Conservation (phyloP, 2,113 vertebrate genomes). For the Panthera leo region DNA sequence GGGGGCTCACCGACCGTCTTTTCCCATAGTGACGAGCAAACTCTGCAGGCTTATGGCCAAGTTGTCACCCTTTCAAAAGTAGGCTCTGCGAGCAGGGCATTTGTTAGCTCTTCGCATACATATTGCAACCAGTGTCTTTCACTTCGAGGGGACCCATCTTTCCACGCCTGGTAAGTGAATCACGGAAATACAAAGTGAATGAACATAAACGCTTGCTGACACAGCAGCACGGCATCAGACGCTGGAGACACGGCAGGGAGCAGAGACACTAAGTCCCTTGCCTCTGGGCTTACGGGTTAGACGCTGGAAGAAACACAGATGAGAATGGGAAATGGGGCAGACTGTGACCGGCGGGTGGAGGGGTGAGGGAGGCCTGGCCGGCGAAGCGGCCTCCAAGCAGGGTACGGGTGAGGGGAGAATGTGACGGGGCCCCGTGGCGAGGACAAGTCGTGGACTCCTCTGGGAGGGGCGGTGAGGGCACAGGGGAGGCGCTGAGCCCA, state of each 20-base stretch:
- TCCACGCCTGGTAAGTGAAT: not conserved
- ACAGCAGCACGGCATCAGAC: not conserved
- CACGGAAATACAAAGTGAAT: not conserved
- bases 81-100: not conserved
- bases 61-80: not conserved
- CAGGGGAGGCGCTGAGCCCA: accelerated
- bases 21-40: not conserved
- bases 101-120: not conserved
- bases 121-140: not conserved
- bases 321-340: accelerated
- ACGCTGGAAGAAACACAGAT: not conserved
- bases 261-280: too few species aligned
- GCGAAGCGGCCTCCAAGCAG: not conserved
- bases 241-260: not conserved
- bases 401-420: not conserved
- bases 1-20: not conserved
- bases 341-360: not conserved
- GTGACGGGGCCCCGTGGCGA: accelerated
- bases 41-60: not conserved
- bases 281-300: not conserved
- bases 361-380: not conserved
- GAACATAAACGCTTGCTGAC: too few species aligned
- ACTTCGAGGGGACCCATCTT: not conserved
- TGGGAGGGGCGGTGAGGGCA: too few species aligned
- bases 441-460: not conserved